phyloP scores from a whole-genome alignment of 1,140 invertebrate genomes.

The Bombyx mandarina region DNA sequence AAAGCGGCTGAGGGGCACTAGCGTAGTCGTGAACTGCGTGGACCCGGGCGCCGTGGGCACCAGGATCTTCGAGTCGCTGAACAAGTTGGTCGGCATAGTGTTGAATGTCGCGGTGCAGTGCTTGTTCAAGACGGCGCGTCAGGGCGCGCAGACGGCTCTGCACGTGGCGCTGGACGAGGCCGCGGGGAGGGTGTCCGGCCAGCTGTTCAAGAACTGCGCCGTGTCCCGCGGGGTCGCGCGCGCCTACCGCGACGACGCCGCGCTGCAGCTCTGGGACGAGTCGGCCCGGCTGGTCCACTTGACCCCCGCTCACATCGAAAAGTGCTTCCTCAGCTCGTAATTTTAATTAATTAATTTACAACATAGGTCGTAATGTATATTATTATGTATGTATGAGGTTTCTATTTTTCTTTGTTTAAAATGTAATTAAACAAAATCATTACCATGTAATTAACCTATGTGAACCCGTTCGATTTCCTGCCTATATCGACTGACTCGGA shows the following conservation, averaged over 20 bases:
- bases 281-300: slow-evolving; percentile 30
- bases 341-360: no score
- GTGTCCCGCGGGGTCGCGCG: slow-evolving; percentile 6
- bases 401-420: no score
- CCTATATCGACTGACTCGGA: no score
- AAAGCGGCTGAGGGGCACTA: slow-evolving; percentile 67
- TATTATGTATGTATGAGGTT: no score
- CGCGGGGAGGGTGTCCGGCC: slow-evolving; percentile 31
- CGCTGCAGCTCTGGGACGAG: slow-evolving; percentile 29
- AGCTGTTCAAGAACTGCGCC: slow-evolving; percentile 39
- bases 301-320: slow-evolving; percentile 16
- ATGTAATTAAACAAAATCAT: no score
- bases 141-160: slow-evolving; percentile 44
- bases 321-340: not conserved
- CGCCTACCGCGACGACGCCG: slow-evolving; percentile 17
- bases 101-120: slow-evolving; percentile 8
- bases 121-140: slow-evolving; percentile 25
- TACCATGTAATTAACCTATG: no score
- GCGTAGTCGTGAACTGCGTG: slow-evolving; percentile 70
- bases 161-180: slow-evolving; percentile 31
- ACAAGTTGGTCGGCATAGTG: slow-evolving; percentile 7
- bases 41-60: slow-evolving; percentile 75
- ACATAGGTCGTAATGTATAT: no score
- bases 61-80: slow-evolving; percentile 32
- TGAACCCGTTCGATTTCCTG: no score